A percentile compares a stretch with the other conserved stretches of the same genome.
Conservation (phyloP, 2,888 invertebrate species). For the Microctonus brassicae region DNA sequence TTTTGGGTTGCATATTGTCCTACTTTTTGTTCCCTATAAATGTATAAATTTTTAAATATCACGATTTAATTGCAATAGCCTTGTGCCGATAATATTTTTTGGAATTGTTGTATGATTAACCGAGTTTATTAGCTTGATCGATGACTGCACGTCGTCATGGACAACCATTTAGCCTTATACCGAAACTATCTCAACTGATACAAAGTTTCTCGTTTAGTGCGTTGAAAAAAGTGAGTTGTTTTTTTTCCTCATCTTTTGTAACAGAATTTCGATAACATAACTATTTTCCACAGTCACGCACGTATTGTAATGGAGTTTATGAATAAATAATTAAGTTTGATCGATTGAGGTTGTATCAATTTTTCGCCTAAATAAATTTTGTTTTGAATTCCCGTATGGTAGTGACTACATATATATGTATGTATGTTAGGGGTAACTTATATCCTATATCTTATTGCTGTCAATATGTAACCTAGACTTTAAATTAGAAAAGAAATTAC, state of each 20-base stretch:
- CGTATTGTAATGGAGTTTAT: background rate
- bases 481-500: background rate
- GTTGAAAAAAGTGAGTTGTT: conserved; percentile 41
- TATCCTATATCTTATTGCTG: background rate
- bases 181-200: conserved; percentile 29
- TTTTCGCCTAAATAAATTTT: background rate
- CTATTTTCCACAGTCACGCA: background rate
- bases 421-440: too few relatives aligned
- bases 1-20: too few relatives aligned
- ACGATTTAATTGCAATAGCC: background rate
- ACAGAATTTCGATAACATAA: background rate
- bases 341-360: background rate
- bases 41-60: too few relatives aligned
- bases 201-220: conserved; percentile 25
- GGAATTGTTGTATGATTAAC: background rate
- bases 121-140: conserved; percentile 42
- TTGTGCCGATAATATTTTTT: background rate
- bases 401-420: background rate
- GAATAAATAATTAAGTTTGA: background rate
- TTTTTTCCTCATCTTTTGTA: background rate
- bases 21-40: too few relatives aligned
- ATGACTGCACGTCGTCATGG: conserved; percentile 42
- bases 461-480: background rate
- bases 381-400: background rate
- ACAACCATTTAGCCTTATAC: conserved; percentile 33